Percentiles rank a stretch among this genome's conserved stretches.
Conservation (phyloP, 2,888 invertebrate genomes). For the Lasioglossum malachurum region DNA sequence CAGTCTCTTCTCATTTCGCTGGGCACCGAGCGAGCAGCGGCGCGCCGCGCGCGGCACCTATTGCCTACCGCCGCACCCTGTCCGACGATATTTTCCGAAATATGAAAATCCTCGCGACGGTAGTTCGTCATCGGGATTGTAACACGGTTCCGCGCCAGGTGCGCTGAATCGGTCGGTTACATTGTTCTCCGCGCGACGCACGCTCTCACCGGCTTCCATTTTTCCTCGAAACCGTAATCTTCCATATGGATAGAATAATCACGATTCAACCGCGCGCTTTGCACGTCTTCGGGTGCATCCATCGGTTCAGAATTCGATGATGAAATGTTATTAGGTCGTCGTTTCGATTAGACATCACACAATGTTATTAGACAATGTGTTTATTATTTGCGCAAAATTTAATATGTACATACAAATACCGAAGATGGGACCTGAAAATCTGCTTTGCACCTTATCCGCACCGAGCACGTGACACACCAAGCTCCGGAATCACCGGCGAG, state of each 20-base stretch:
- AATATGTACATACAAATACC: too few species aligned
- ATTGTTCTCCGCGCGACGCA: background rate
- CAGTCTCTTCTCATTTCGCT: slow-evolving; percentile 32
- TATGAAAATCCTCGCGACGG: slow-evolving; percentile 76
- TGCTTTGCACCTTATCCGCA: too few species aligned
- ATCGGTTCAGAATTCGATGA: background rate
- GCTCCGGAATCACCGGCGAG: background rate
- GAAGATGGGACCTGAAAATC: too few species aligned
- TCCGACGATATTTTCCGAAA: slow-evolving; percentile 75
- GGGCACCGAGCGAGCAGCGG: slow-evolving; percentile 1
- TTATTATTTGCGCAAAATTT: too few species aligned
- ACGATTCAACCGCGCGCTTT: background rate
- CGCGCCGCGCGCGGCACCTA: slow-evolving; percentile 29
- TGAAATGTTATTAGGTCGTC: background rate
- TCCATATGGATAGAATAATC: background rate
- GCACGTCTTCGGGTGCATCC: background rate
- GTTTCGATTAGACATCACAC: too few species aligned
- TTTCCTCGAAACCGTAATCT: background rate
- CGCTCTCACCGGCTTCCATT: background rate
- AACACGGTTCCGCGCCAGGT: slow-evolving; percentile 71
- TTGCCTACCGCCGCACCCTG: slow-evolving; percentile 34
- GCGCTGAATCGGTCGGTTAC: slow-evolving; percentile 72
- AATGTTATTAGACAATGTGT: too few species aligned
- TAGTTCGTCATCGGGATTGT: slow-evolving; percentile 72
- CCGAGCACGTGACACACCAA: background rate